Conservation (phyloP, 1,140 invertebrate species). For the Drosophila triauraria region DNA sequence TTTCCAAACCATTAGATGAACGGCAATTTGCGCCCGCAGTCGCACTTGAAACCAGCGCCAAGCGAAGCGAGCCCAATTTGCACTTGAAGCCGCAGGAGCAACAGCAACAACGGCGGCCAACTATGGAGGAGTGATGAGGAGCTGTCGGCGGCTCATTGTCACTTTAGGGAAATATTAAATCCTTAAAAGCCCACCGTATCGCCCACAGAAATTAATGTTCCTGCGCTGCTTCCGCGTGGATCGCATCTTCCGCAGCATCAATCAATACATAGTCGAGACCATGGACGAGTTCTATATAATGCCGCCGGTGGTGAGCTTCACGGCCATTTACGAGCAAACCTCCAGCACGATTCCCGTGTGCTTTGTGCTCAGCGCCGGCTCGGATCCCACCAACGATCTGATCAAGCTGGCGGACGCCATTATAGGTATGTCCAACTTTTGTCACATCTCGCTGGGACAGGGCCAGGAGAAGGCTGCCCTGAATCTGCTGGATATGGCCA, state of each 20-base stretch:
- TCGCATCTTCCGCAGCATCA: constrained; percentile 92
- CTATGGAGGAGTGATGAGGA: constrained; percentile 57
- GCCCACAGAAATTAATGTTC: constrained; percentile 89
- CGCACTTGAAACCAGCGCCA: constrained; percentile 79
- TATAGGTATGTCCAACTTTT: constrained; percentile 90
- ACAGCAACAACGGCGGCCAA: constrained; percentile 28
- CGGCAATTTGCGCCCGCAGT: constrained; percentile 81
- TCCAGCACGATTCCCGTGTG: constrained; percentile 92
- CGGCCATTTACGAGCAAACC: constrained; percentile 93
- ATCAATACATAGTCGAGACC: constrained; percentile 91
- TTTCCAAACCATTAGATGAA: constrained; percentile 83
- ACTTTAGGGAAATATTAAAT: constrained; percentile 55
- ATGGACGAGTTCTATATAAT: constrained; percentile 95
- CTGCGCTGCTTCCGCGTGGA: constrained; percentile 94
- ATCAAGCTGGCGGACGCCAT: constrained; percentile 92
- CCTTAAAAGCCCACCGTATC: constrained; percentile 22
- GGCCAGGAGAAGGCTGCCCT: constrained; percentile 93
- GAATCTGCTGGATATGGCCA: constrained; percentile 89
- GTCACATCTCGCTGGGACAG: constrained; percentile 94
- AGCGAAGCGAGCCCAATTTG: constrained; percentile 78
- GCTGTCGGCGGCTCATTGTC: constrained; percentile 53
- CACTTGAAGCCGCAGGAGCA: constrained; percentile 66
- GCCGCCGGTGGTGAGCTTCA: constrained; percentile 92
- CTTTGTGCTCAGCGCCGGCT: constrained; percentile 94
- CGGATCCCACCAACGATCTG: constrained; percentile 94